Percentiles rank a stretch among this genome's conserved stretches.
These are phyloP conservation scores for Stichodactyla mertensii DNA, from an alignment of 64 coral and sea anemone genomes.

Conservation along the genomic window DNA sequence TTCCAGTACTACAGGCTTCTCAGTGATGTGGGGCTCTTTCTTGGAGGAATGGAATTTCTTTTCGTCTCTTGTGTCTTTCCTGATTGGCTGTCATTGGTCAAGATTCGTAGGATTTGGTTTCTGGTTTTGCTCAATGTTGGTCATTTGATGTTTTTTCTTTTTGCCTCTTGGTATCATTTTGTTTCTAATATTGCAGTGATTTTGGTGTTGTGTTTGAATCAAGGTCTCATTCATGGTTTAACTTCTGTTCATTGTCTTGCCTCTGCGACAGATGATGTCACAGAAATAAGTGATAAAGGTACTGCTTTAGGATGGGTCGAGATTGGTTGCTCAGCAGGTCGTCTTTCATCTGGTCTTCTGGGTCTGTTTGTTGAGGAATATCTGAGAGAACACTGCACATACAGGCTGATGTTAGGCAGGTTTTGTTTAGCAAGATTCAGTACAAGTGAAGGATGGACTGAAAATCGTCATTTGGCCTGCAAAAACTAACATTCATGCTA, in stretches of 20 bases:
- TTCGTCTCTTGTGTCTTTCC: constrained; percentile 19
- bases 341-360: constrained; percentile 19
- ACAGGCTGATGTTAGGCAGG: neutral
- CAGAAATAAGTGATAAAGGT: constrained; percentile 8
- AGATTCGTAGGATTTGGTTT: constrained; percentile 34
- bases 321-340: constrained; percentile 5
- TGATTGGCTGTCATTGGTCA: neutral
- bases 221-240: constrained; percentile 24
- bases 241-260: constrained; percentile 10
- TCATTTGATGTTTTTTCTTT: constrained; percentile 32
- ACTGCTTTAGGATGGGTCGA: constrained; percentile 28
- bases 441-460: too few relatives aligned
- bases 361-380: constrained; percentile 7
- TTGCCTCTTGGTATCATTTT: constrained; percentile 48
- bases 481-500: too few relatives aligned
- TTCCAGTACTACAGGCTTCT: neutral
- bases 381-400: too few relatives aligned
- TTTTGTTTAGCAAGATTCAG: constrained; percentile 39
- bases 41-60: constrained; percentile 42
- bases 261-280: neutral
- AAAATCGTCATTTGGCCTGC: too few relatives aligned
- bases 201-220: constrained; percentile 22
- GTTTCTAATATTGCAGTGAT: neutral
- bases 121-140: constrained; percentile 12
- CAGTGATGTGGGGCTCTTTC: constrained; percentile 16